Conservation (phyloP, 53 echinoderm and acorn worm genomes). For the Patiria pectinifera region DNA sequence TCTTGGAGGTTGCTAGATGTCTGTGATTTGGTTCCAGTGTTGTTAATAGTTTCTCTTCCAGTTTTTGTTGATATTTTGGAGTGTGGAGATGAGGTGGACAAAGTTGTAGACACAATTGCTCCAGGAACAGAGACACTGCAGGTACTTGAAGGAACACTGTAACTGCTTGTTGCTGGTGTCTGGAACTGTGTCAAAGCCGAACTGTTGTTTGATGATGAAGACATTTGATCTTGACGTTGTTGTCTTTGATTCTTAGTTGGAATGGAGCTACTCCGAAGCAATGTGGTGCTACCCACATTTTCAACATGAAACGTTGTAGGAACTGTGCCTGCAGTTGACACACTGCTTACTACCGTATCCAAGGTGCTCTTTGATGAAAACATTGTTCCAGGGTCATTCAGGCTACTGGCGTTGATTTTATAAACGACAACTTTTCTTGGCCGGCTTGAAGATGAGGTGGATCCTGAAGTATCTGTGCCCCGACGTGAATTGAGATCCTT, state of each 20-base stretch:
- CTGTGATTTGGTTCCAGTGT: neutral
- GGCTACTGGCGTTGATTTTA: neutral
- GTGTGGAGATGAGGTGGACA: slow-evolving; percentile 1
- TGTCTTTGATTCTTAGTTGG: neutral
- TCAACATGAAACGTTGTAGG: neutral
- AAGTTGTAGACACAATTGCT: neutral
- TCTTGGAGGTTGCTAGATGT: neutral
- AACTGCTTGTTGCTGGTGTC: neutral
- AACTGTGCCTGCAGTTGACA: neutral
- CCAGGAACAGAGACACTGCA: neutral
- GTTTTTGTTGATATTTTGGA: neutral
- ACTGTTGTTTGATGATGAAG: neutral
- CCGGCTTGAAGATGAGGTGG: neutral
- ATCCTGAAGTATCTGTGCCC: neutral
- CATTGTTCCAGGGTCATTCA: neutral
- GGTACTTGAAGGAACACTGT: neutral
- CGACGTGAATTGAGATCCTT: neutral
- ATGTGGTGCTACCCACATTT: no score
- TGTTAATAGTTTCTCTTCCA: neutral
- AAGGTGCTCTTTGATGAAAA: neutral
- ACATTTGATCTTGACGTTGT: neutral
- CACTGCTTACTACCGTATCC: neutral
- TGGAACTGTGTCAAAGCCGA: neutral
- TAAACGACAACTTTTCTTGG: neutral
- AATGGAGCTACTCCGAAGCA: neutral